Conservation (phyloP, 2,888 invertebrate genomes). For the Oxystoma pomonae region DNA sequence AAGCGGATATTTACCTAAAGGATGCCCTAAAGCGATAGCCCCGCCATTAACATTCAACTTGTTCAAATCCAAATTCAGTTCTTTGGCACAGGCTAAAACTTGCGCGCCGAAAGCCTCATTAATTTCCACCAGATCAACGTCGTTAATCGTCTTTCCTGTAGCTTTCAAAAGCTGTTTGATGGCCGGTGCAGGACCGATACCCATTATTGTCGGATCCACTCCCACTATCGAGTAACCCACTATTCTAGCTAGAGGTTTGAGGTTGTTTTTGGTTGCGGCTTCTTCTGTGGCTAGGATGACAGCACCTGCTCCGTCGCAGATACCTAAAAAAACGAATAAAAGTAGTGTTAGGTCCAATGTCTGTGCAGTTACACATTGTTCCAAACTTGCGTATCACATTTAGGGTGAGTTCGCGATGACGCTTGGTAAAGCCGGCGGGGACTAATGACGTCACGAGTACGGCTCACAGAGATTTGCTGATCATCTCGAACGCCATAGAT, state of each 20-base stretch:
- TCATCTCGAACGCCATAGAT: no score
- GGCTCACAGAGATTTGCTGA: no score
- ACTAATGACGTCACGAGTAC: no score
- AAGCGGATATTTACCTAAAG: conserved; percentile 53
- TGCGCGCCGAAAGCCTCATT: conserved; percentile 99
- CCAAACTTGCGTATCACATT: no score
- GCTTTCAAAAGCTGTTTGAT: conserved; percentile 80
- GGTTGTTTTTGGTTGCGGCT: conserved; percentile 72
- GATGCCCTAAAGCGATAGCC: conserved; percentile 96
- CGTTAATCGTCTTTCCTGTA: conserved; percentile 73
- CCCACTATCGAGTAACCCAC: conserved; percentile 91
- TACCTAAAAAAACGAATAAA: no score
- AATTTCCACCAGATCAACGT: conserved; percentile 93
- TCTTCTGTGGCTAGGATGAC: conserved; percentile 88
- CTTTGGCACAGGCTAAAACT: conserved; percentile 87
- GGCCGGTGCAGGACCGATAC: conserved; percentile 93
- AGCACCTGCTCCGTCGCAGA: conserved; percentile 96
- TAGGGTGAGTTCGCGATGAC: no score
- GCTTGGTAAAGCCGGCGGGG: no score
- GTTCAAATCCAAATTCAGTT: conserved; percentile 77
- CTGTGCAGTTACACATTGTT: no score
- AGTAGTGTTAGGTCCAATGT: no score
- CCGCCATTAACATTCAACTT: conserved; percentile 95
- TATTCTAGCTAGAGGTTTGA: conserved; percentile 87
- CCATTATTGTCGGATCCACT: conserved; percentile 97